Base-by-base conservation (phyloP, 2,797 vertebrate genomes). In the Urophycis tenuis region DNA sequence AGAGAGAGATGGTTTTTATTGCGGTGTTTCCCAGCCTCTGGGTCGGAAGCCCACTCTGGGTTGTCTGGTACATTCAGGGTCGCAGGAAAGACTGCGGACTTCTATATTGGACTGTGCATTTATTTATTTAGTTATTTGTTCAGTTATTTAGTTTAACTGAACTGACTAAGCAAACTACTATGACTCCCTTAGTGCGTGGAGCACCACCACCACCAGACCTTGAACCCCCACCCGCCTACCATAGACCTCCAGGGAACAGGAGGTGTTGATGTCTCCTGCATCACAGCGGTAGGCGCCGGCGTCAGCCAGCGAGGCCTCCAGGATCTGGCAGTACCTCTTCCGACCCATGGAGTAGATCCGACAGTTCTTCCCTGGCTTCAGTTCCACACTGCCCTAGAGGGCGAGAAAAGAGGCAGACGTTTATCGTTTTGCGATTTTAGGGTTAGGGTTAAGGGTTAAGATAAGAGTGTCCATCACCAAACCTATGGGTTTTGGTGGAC, bases 311-410 rank as follows among this genome's bases (percentile, higher is more conserved):
- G 85, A 80, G 0, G 95, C 95, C 85, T 82, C 88, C 83, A 89
- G 90, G 81, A 98, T 92, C 91, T 97, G 96, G 83, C 95, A 94
- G 85, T 96, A 91, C 19, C 95, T 91, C 74, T 95, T 95, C 19
- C 94, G 91, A 0, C 95, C 95, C 87, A 93, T 94, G 0, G 95
- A 95, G 89, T 95, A 96, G 81, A 96, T 94, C 72, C 95, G 93
- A 67, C 88, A 90, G 79, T 89, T 91, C 85, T 92, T 92, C 79
- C 91, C 91, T 0, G 86, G 88, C 73, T 90, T 92, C 79, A 98
- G 85, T 86, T 92, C 93, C 3, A 72, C 74, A 15, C 94, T 94
- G 0, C 95, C 93, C 97, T 96, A 67, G 78, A 31, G 34, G 6
- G 71, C 1, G 78, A 17, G 22, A 72, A 29, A 60, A 71, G 45